These are phyloP conservation scores for Rissa tridactyla DNA, from an alignment of 2,113 vertebrate genomes.

Conservation along the genomic window DNA sequence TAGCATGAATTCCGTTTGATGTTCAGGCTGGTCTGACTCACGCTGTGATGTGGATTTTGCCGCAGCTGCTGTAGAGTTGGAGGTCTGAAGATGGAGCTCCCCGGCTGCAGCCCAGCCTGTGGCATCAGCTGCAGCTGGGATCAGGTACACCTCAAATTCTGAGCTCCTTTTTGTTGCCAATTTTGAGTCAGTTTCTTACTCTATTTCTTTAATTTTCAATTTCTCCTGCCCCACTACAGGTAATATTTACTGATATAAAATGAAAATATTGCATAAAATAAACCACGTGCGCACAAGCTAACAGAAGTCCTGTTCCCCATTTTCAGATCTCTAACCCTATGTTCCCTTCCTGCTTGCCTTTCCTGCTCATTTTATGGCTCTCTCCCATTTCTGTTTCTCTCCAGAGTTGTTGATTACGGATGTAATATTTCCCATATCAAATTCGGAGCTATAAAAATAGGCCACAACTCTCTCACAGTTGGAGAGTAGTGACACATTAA, in stretches of 20 bases:
- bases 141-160: not conserved
- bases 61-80: not conserved
- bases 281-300: not conserved
- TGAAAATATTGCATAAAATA: not conserved
- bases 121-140: not conserved
- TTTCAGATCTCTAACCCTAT: not conserved
- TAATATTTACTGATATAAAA: not conserved
- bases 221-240: not conserved
- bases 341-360: not conserved
- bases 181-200: not conserved
- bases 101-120: not conserved
- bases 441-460: not conserved
- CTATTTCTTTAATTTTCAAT: not conserved
- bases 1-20: not conserved
- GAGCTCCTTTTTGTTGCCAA: not conserved
- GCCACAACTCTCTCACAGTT: not conserved
- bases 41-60: not conserved
- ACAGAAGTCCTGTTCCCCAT: not conserved
- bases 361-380: conserved; percentile 13
- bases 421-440: conserved; percentile 17
- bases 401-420: not conserved
- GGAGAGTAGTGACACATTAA: not conserved
- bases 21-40: not conserved
- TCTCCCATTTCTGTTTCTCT: not conserved
- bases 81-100: not conserved